Percentiles rank a stretch among this genome's conserved stretches.
Evolutionary conservation across 2,888 invertebrate species (phyloP).

Genomic region (Flabesymbios commensalis): DNA sequence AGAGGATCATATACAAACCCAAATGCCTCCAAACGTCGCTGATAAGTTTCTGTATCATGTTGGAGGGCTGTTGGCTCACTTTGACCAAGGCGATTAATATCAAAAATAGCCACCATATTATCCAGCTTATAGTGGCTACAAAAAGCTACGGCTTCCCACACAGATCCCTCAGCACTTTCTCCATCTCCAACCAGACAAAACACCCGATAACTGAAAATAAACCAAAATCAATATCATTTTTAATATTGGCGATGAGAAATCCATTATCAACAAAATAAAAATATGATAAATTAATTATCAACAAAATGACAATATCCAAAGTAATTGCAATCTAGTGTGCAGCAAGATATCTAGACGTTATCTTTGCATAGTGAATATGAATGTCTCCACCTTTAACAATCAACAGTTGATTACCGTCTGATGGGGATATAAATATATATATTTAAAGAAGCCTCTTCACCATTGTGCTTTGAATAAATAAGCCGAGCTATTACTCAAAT

Average conservation of each 20-base stretch:
- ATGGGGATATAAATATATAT: too few species aligned
- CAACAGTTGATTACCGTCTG: too few species aligned
- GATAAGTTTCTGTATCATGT: slow-evolving; percentile 87
- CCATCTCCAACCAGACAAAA: slow-evolving; percentile 97
- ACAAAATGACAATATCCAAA: neutral
- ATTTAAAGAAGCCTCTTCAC: too few species aligned
- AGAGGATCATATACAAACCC: slow-evolving; percentile 67
- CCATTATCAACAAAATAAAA: neutral
- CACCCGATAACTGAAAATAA: slow-evolving; percentile 70
- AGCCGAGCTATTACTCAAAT: too few species aligned
- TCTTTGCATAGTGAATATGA: too few species aligned
- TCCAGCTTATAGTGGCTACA: slow-evolving; percentile 92
- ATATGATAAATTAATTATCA: neutral
- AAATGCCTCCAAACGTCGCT: slow-evolving; percentile 74
- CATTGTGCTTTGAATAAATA: too few species aligned
- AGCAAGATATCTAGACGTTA: too few species aligned
- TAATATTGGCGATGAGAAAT: neutral
- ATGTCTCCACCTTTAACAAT: too few species aligned
- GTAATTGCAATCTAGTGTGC: too few species aligned
- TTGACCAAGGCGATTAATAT: slow-evolving; percentile 96
- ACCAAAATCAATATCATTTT: neutral
- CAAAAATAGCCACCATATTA: slow-evolving; percentile 95
- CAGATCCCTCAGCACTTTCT: slow-evolving; percentile 96
- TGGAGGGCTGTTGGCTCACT: slow-evolving; percentile 93
- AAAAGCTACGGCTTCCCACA: slow-evolving; percentile 97